A percentile compares a stretch with the other conserved stretches of the same genome.
Evolutionary conservation across 2,888 invertebrate genomes (phyloP).

Genomic region (Masnerella sp.): DNA sequence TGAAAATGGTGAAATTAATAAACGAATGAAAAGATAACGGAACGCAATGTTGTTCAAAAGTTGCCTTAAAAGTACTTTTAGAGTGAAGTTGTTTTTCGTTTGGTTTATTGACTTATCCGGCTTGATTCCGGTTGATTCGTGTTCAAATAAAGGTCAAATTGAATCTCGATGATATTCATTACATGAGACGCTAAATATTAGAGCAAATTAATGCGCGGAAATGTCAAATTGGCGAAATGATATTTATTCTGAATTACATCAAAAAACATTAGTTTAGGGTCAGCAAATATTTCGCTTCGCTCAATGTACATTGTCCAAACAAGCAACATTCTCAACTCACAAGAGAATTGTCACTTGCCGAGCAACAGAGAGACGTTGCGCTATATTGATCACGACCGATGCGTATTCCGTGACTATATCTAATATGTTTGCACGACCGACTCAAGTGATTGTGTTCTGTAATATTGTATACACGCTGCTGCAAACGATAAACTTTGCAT

Average conservation of each 20-base stretch:
- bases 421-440: constrained; percentile 50
- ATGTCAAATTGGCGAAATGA: constrained; percentile 8
- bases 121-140: too few relatives aligned
- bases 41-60: too few relatives aligned
- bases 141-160: neutral
- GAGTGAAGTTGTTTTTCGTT: too few relatives aligned
- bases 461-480: constrained; percentile 41
- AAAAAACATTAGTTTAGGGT: constrained; percentile 52
- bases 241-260: constrained; percentile 46
- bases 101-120: too few relatives aligned
- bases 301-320: constrained; percentile 52
- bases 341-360: constrained; percentile 55
- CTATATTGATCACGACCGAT: constrained; percentile 55
- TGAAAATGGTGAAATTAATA: too few relatives aligned
- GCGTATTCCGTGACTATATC: constrained; percentile 51
- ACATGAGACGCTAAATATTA: neutral
- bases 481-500: constrained; percentile 49
- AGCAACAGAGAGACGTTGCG: constrained; percentile 55
- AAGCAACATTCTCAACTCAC: constrained; percentile 51
- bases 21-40: too few relatives aligned
- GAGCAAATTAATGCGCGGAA: neutral
- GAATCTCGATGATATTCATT: neutral
- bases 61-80: too few relatives aligned
- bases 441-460: constrained; percentile 51
- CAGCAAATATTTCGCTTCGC: constrained; percentile 52